These are phyloP conservation scores for Xyrauchen texanus DNA, from an alignment of 2,113 vertebrate genomes.

Conservation along the genomic window DNA sequence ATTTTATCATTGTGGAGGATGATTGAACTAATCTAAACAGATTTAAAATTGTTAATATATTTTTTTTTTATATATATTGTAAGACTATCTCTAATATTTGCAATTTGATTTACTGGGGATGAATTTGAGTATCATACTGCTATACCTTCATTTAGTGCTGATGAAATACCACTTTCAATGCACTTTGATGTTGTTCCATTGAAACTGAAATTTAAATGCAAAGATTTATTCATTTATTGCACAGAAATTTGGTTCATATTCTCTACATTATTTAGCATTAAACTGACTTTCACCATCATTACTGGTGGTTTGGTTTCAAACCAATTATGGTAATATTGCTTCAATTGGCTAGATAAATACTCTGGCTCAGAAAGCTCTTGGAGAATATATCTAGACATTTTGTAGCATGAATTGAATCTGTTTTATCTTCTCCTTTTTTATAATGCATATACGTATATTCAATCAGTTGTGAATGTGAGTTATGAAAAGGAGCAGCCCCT, in stretches of 20 bases:
- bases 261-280: constrained; percentile 28
- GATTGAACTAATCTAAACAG: background rate
- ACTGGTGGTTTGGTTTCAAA: constrained; percentile 24
- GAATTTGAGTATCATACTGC: background rate
- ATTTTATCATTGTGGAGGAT: background rate
- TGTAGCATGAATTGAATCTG: constrained; percentile 8
- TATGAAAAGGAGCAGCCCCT: constrained; percentile 49
- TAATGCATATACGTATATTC: constrained; percentile 42
- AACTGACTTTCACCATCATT: constrained; percentile 21
- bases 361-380: constrained; percentile 18
- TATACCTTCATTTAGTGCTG: constrained; percentile 4
- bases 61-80: background rate
- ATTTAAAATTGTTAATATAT: constrained; percentile 1
- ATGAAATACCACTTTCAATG: constrained; percentile 24
- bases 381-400: background rate
- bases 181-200: constrained; percentile 4
- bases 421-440: constrained; percentile 1
- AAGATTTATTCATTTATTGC: background rate
- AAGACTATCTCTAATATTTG: background rate
- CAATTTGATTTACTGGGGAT: background rate
- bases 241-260: constrained; percentile 4
- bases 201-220: background rate
- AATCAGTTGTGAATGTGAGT: constrained; percentile 22
- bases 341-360: constrained; percentile 31
- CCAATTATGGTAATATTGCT: constrained; percentile 33